Base-by-base conservation (phyloP, 2,797 vertebrate species). In the Dendrocincla tyrannina region DNA sequence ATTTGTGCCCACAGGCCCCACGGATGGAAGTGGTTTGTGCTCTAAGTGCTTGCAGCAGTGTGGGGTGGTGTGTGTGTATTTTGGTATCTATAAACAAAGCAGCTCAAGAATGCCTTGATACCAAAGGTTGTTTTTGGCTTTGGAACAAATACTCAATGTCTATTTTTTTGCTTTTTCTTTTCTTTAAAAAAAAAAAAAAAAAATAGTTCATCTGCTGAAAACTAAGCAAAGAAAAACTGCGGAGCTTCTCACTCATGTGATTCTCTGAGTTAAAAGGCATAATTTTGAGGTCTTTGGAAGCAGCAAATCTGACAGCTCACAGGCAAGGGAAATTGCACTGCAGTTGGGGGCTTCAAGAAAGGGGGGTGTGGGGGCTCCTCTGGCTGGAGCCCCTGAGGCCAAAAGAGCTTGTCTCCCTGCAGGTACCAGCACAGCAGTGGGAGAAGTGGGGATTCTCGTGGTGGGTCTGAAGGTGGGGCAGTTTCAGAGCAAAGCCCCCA, bases 81-180 rank as follows among this genome's bases (percentile, higher is more conserved):
- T 92, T 93, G 95, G 96, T 96, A 96, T 96, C 96, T 95, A 97
- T 96, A 96, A 97, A 97, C 95, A 97, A 94, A 97, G 95, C 89
- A 81, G 85, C 95, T 96, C 89, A 94, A 91, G 95, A 96, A 96
- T 95, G 95, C 95, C 93, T 91, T 95, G 95, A 97, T 97, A 95
- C 89, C 89, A 63, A 92, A 97, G 96, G 96, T 97, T 96, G 85
- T 55, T 92, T 81, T 96, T 97, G 96, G 96, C 93, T 93, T 58
- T 69, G 20, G 82, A 85, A 92, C 96, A 97, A 94, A 92, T 88
- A n/a, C 91, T 95, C 64, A 44, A 74, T 73, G 85, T 66, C 69
- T 78, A 86, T 35, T 10, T 56, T 95, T 85, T 70, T 76, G 1
- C 5, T 3, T 44, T 72, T 60, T 41, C 4, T 55, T 33, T 64